Conservation (phyloP, 2,113 vertebrate species). For the Vulpes vulpes region DNA sequence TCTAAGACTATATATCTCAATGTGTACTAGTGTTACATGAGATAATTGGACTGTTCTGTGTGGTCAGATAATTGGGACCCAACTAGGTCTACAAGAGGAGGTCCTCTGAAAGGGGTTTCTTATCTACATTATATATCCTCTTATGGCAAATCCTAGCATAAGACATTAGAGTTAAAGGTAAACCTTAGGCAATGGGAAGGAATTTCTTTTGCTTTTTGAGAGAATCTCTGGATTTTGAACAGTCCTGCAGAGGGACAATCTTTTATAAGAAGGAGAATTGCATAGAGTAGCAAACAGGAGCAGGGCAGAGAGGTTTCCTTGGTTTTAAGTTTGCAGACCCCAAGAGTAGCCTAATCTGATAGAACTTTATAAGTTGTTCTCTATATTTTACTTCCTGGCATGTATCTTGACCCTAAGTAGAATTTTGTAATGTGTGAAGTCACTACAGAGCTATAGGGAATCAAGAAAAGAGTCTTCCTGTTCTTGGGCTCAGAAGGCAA, state of each 20-base stretch:
- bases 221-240: not conserved
- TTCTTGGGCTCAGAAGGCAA: not conserved
- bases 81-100: not conserved
- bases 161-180: constrained; percentile 41
- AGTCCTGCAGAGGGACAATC: not conserved
- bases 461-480: not conserved
- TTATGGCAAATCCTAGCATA: not conserved
- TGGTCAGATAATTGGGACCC: not conserved
- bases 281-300: not conserved
- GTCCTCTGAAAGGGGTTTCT: not conserved
- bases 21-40: not conserved
- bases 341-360: not conserved
- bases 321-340: not conserved
- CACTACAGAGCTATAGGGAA: not conserved
- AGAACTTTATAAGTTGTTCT: not conserved
- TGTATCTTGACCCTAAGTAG: not conserved
- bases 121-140: not conserved
- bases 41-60: not conserved
- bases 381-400: not conserved
- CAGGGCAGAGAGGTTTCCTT: not conserved
- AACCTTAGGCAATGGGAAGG: not conserved
- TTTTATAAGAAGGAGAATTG: not conserved
- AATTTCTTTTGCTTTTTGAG: not conserved
- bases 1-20: not conserved
- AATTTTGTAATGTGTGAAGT: not conserved